Evolutionary conservation across 2,888 invertebrate species (phyloP).

Genomic region (Calephelis perditalis): DNA sequence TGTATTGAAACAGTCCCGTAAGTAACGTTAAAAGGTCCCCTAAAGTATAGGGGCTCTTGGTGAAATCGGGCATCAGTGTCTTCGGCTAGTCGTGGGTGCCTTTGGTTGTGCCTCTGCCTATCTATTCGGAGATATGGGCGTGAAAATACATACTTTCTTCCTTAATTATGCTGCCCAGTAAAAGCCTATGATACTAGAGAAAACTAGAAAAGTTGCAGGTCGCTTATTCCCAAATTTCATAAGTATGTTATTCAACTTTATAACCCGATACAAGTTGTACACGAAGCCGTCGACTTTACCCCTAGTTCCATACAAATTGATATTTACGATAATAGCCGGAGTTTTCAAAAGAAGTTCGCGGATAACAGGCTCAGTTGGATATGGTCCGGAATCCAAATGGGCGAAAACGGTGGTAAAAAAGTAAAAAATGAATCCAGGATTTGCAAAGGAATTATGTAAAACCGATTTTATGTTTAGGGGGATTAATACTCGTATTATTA

Average conservation of each 20-base stretch:
- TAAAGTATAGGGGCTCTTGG: too few species aligned
- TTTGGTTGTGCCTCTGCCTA: too few species aligned
- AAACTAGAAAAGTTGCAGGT: too few species aligned
- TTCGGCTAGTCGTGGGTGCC: too few species aligned
- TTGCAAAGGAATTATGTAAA: conserved; percentile 43
- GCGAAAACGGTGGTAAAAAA: conserved; percentile 60
- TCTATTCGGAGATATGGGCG: too few species aligned
- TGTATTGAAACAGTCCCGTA: too few species aligned
- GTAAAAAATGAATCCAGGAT: conserved; percentile 61
- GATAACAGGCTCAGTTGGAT: conserved; percentile 68
- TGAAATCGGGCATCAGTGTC: too few species aligned
- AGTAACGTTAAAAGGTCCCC: too few species aligned
- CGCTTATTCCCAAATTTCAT: not conserved
- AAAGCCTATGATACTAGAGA: too few species aligned
- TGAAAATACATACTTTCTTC: too few species aligned
- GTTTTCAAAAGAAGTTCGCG: conserved; percentile 69
- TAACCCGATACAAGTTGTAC: conserved; percentile 1
- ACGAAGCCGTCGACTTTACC: conserved; percentile 28
- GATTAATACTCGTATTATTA: not conserved
- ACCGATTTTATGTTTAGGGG: conserved; percentile 2
- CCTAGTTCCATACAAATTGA: conserved; percentile 76
- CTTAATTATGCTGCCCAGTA: too few species aligned
- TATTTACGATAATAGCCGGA: conserved; percentile 76
- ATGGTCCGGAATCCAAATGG: conserved; percentile 61
- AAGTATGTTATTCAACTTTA: not conserved